phyloP scores from a whole-genome alignment of 2,888 invertebrate genomes.

The Thalpophila matura region DNA sequence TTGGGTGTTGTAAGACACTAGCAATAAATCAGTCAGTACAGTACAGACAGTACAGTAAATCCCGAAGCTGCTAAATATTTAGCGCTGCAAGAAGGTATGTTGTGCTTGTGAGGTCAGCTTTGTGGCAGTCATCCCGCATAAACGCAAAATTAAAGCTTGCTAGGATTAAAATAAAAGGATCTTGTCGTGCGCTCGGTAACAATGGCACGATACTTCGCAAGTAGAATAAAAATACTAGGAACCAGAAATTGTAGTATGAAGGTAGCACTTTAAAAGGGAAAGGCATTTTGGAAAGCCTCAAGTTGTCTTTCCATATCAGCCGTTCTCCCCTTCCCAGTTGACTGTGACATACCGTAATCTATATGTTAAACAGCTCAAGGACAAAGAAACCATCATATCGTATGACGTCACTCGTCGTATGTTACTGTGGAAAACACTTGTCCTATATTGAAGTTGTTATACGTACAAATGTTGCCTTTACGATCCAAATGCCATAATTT shows the following conservation, averaged over 20 bases:
- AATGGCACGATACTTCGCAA: conserved; percentile 9
- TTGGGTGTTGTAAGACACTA: no score
- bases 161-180: background rate
- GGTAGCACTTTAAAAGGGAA: conserved; percentile 36
- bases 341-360: conserved; percentile 17
- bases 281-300: conserved; percentile 42
- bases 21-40: no score
- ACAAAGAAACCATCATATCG: conserved; percentile 5
- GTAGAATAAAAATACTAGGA: conserved; percentile 16
- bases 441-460: conserved; percentile 1
- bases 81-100: no score
- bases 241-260: conserved; percentile 24
- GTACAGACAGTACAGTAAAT: no score
- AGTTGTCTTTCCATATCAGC: conserved; percentile 22
- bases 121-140: background rate
- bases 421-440: background rate
- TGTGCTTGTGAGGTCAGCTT: no score
- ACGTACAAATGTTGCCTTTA: background rate
- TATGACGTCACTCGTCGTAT: conserved; percentile 23
- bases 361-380: conserved; percentile 34
- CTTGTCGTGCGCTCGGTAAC: background rate
- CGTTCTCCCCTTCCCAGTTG: conserved; percentile 5
- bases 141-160: background rate
- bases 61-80: no score
- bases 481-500: background rate